Evolutionary conservation across 1,140 invertebrate genomes (phyloP), one percentile per base, ranked within the genome.

Genomic region (Lepidostoma basale): DNA sequence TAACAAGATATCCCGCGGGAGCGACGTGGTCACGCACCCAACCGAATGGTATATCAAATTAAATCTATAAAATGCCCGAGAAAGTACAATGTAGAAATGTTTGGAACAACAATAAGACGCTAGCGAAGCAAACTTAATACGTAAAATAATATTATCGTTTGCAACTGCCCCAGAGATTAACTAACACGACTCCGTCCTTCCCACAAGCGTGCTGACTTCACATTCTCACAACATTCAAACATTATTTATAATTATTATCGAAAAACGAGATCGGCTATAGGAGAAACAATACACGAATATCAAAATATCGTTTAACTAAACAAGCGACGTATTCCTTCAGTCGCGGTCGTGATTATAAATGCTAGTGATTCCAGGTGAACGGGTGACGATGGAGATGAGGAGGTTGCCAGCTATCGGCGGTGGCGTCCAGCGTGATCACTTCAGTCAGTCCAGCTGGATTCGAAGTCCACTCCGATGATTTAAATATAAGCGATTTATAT

Each of bases 181-280:
- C 26, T 54, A 33, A 56, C 28, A 49, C 28, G n/a, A 12, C 30
- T 23, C 3, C 28, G 52, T 14, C 26, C 52, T 10, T 56, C 28
- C 28, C 42, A 18, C 16, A 22, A 14, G 42, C 5, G 10, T 3
- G 42, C 6, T 47, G 10, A 22, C 23, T 10, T 47, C 12, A 18
- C 44, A 47, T 22, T 1, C 10, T 45, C 42, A 16, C 10, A 4
- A 18, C 36, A 42, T 23, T 25, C 23, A 20, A 52, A 52, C 58
- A 62, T 47, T 39, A 67, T 39, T 63, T 44, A 62, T 60, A 70
- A 62, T 66, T 69, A 69, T 47, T 64, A 67, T 66, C 67, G 42
- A 69, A 66, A 73, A 67, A 73, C 67, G 71, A 73, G 71, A 73
- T 73, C 71, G 71, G 71, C 59, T 69, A 69, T 73, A 73, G 67